Evolutionary conservation across 2,113 vertebrate genomes (phyloP).

Genomic region (Eonycteris spelaea): DNA sequence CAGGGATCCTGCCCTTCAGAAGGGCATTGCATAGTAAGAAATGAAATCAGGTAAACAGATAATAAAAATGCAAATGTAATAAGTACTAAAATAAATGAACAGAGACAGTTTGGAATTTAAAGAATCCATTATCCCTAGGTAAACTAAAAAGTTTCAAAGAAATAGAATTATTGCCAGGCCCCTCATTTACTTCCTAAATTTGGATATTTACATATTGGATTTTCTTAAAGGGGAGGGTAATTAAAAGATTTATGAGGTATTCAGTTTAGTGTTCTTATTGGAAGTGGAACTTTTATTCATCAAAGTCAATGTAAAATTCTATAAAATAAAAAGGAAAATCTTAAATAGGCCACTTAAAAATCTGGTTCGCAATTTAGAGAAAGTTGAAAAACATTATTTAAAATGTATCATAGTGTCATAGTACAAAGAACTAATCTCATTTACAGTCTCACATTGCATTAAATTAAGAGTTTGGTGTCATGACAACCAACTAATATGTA

Average conservation of each 20-base stretch:
- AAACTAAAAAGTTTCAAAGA: constrained; percentile 2
- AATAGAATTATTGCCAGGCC: not conserved
- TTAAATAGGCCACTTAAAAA: not conserved
- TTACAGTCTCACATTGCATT: not conserved
- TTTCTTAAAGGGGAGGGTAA: not conserved
- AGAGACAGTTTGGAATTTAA: constrained; percentile 15
- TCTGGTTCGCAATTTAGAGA: constrained; percentile 31
- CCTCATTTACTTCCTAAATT: not conserved
- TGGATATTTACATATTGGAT: not conserved
- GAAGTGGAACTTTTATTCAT: not conserved
- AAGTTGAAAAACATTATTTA: constrained; percentile 31
- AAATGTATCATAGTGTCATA: not conserved
- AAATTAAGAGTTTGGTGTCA: constrained; percentile 25
- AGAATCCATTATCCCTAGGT: not conserved
- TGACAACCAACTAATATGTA: not conserved
- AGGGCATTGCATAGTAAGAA: not conserved
- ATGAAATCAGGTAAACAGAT: constrained; percentile 16
- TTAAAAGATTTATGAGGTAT: not conserved
- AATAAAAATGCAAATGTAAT: constrained; percentile 35
- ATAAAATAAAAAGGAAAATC: not conserved
- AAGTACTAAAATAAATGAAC: constrained; percentile 12
- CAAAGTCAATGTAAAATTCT: not conserved
- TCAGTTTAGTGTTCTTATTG: not conserved
- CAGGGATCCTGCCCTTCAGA: not conserved
- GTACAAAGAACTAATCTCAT: not conserved